Evolutionary conservation across 2,113 vertebrate species (phyloP).

Genomic region (Rynchops niger): DNA sequence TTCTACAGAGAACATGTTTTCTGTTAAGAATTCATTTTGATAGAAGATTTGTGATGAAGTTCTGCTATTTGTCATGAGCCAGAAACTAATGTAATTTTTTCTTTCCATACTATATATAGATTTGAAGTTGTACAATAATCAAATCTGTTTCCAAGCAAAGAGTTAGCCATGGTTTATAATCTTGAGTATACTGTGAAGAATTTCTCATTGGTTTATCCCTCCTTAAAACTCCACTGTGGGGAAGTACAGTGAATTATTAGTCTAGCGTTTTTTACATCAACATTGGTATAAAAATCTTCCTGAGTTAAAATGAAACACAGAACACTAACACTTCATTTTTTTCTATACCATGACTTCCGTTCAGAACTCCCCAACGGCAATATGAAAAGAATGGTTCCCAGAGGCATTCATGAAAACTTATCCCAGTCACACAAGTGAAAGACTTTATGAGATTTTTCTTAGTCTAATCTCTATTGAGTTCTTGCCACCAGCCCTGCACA

Average conservation of each 20-base stretch:
- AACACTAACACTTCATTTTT: background rate
- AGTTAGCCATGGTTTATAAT: background rate
- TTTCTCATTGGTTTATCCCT: background rate
- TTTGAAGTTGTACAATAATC: background rate
- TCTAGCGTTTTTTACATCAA: background rate
- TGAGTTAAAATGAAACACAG: background rate
- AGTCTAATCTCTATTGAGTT: background rate
- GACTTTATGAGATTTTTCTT: background rate
- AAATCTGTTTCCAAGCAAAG: background rate
- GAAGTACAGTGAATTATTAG: background rate
- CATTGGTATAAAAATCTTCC: background rate
- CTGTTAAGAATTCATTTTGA: background rate
- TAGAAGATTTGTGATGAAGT: background rate
- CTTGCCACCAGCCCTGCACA: background rate
- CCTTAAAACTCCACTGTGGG: background rate
- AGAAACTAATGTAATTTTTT: background rate
- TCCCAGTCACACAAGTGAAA: background rate
- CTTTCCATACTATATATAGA: background rate
- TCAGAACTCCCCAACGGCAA: background rate
- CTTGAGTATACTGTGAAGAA: background rate
- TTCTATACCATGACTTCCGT: background rate
- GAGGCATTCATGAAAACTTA: background rate
- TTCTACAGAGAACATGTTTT: background rate
- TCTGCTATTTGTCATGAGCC: background rate
- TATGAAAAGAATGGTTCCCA: background rate